Conservation (phyloP, 2,888 invertebrate genomes). For the Mythimna vitellina region DNA sequence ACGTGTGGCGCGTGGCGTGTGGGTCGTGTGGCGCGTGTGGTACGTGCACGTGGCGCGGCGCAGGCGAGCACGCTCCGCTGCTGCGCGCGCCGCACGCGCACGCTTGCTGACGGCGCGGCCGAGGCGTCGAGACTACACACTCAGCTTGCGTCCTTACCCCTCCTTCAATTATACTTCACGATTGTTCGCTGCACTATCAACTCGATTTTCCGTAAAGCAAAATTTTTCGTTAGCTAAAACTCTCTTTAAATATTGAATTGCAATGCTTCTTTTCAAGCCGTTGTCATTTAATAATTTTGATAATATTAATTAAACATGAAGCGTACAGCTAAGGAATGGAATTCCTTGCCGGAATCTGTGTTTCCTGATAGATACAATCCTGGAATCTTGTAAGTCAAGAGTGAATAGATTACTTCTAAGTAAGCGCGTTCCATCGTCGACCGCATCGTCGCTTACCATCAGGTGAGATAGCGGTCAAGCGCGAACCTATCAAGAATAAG, state of each 20-base stretch:
- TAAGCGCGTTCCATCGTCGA: too few relatives aligned
- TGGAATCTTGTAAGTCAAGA: too few relatives aligned
- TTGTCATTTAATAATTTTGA: neutral
- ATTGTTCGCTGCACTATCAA: constrained; percentile 28
- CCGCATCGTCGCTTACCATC: too few relatives aligned
- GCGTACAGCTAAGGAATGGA: too few relatives aligned
- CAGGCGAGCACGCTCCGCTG: constrained; percentile 76
- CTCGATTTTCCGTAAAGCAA: neutral
- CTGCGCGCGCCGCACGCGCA: constrained; percentile 79
- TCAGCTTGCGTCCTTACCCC: constrained; percentile 42
- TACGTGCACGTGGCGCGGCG: constrained; percentile 6
- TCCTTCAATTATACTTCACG: constrained; percentile 53
- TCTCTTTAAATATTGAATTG: neutral
- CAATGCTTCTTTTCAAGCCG: neutral
- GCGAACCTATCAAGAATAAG: too few relatives aligned
- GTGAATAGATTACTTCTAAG: too few relatives aligned
- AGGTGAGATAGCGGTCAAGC: too few relatives aligned
- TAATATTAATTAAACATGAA: neutral
- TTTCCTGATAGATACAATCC: too few relatives aligned
- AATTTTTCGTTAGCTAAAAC: neutral
- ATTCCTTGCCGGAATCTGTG: too few relatives aligned
- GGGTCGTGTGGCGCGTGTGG: constrained; percentile 72
- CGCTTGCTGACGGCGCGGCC: constrained; percentile 75
- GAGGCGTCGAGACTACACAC: constrained; percentile 23
- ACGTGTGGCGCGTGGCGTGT: constrained; percentile 62